Evolutionary conservation across 2,113 vertebrate species (phyloP), one percentile per base, ranked within the genome.

Genomic region (Grantiella picta): DNA sequence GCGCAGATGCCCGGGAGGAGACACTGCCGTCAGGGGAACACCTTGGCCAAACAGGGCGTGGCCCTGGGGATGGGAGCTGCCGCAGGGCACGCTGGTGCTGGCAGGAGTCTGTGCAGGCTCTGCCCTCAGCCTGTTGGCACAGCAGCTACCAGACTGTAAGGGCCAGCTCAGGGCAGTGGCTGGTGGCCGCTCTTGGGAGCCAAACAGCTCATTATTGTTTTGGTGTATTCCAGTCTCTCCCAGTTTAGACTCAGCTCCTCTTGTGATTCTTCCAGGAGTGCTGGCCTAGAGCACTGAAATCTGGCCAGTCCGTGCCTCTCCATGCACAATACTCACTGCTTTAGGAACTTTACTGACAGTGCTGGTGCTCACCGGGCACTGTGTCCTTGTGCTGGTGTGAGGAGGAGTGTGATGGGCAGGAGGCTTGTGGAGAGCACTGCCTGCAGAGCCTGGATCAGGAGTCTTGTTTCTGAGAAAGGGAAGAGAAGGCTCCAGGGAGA

Each of bases 11-110:
- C 61, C 15, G 0, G 80, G 31, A 13, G 71, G 23, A 9, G 53
- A 31, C 0, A 4, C 36, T 29, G 29, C 50, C 20, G 3, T 72
- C 89, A 36, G 3, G 66, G 91, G 54, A 78, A 91, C 90, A 7
- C 97, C 97, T 82, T 97, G 72, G 90, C 68, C 87, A 97, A 97
- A 96, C 82, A 97, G 35, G 76, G 47, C 1, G 1, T 0, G 12
- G 47, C 56, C 61, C 44, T 2, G 63, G 25, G 52, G 5, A 1
- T 2, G 2, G 2, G 65, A 49, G 68, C 79, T 36, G 7, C 5
- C 8, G 2, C 1, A 3, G 65, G 45, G 14, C 21, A 76, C 1
- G 1, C 10, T 2, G 15, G 31, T 1, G 0, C 28, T 33, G 57
- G 10, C 78, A 47, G 42, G 49, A 78, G 36, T 28, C 71, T 24